Base-by-base conservation (phyloP, 2,797 vertebrate species). In the Lophotriccus pileatus region DNA sequence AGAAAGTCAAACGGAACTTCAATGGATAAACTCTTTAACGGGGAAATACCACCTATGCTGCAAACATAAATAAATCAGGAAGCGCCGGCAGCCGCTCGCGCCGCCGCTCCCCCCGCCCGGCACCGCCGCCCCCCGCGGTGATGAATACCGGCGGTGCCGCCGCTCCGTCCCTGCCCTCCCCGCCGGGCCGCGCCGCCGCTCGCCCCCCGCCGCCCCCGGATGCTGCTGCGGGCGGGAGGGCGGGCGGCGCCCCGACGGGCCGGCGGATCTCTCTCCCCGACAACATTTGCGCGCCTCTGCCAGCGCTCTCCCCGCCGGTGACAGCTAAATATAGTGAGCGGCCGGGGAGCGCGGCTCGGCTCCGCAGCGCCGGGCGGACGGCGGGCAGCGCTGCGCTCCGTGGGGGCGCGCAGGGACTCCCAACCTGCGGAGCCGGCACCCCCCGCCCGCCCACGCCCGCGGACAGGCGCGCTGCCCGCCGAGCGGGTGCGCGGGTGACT, bases 1-100 rank as follows among this genome's bases (percentile, higher is more conserved):
- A 77, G 41, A 72, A 90, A 96, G 86, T 90, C 73, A 93, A 84
- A 86, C 10, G 59, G 70, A 95, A 96, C 95, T 95, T 94, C 66
- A 49, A 50, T 1, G 88, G 69, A 49, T 60, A 72, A 91, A 95
- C 89, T 91, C 91, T 47, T 43, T 23, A 78, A 41, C 67, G 59
- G 87, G 87, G 67, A 84, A 91, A 78, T 13, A 60, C 87, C 93
- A 32, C 91, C 94, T 70, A 34, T 55, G 67, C 78, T 12, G 93
- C 84, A 22, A 90, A 68, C 89, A 37, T 3, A 63, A 68, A 87
- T 67, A 89, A 78, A 85, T 16, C 47, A 46, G 79, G 82, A 52
- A 69, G 59, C 32, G 56, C 41, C 80, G 69, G 84, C 91, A 74
- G 77, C 74, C 86, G 7, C 74, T 43, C 91, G 46, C 72, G 4